A percentile compares a stretch with the other conserved stretches of the same genome.
Conservation (phyloP, 2,888 invertebrate genomes). For the Brachyptera risi region DNA sequence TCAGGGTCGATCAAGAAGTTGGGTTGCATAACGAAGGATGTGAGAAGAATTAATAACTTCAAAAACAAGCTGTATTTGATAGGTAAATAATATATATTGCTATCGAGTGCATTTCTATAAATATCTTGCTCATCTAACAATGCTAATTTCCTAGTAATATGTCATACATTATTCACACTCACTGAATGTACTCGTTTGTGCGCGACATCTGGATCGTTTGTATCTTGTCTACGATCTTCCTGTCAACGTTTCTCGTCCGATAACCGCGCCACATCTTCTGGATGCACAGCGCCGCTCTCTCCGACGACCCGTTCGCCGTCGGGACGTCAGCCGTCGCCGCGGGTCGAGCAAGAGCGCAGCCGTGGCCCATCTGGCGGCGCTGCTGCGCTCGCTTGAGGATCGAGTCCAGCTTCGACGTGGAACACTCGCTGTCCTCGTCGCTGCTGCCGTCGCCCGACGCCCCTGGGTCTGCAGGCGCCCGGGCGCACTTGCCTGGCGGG, state of each 20-base stretch:
- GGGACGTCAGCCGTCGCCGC: not conserved
- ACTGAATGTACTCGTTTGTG: constrained; percentile 81
- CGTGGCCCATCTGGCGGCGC: constrained; percentile 40
- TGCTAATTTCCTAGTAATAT: too few relatives aligned
- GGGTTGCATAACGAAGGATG: too few relatives aligned
- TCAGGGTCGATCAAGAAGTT: too few relatives aligned
- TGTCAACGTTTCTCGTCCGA: constrained; percentile 68
- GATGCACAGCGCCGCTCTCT: constrained; percentile 66
- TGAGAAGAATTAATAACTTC: too few relatives aligned
- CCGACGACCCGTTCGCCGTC: constrained; percentile 13
- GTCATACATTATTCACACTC: too few relatives aligned
- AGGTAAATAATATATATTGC: too few relatives aligned
- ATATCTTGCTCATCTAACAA: too few relatives aligned
- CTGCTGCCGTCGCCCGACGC: constrained; percentile 24
- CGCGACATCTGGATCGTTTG: constrained; percentile 71
- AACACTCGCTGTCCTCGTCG: constrained; percentile 64
- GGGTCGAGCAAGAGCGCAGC: not conserved
- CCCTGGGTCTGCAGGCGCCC: constrained; percentile 17
- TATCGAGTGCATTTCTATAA: too few relatives aligned
- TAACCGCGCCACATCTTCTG: constrained; percentile 87
- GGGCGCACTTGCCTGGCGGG: not conserved
- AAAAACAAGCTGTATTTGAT: too few relatives aligned
- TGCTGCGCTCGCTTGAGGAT: constrained; percentile 58
- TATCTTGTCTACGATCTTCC: constrained; percentile 57
- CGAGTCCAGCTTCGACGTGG: constrained; percentile 61